Evolutionary conservation across 1,140 invertebrate species (phyloP).

Genomic region (Diuraphis noxia): DNA sequence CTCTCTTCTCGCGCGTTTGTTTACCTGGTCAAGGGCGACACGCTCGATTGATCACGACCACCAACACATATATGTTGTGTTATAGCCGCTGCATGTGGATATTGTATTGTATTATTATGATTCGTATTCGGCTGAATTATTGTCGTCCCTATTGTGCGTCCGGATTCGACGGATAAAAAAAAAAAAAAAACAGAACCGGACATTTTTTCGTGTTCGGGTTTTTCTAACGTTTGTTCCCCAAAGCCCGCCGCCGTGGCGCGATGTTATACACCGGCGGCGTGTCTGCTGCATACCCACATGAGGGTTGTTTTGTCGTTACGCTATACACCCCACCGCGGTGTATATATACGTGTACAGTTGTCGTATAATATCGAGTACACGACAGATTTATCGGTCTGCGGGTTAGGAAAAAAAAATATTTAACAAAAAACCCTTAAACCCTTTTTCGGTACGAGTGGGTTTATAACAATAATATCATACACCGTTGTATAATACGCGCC

Average conservation of each 20-base stretch:
- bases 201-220: background rate
- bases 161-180: background rate
- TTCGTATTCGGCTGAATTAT: background rate
- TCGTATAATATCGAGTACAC: background rate
- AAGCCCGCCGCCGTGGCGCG: background rate
- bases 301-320: constrained; percentile 26
- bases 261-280: background rate
- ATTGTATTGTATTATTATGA: background rate
- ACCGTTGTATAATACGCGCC: background rate
- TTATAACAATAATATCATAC: background rate
- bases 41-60: background rate
- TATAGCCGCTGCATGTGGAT: background rate
- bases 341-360: background rate
- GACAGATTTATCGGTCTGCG: constrained; percentile 40
- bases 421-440: background rate
- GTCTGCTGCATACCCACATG: background rate
- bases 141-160: background rate
- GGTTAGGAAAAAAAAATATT: background rate
- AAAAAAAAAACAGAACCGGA: background rate
- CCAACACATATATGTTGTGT: no score
- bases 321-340: no score
- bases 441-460: background rate
- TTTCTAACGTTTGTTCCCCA: background rate
- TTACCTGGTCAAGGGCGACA: constrained; percentile 14
- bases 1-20: background rate